Conservation (phyloP, 2,888 invertebrate species). For the Tuberolachnus salignus region DNA sequence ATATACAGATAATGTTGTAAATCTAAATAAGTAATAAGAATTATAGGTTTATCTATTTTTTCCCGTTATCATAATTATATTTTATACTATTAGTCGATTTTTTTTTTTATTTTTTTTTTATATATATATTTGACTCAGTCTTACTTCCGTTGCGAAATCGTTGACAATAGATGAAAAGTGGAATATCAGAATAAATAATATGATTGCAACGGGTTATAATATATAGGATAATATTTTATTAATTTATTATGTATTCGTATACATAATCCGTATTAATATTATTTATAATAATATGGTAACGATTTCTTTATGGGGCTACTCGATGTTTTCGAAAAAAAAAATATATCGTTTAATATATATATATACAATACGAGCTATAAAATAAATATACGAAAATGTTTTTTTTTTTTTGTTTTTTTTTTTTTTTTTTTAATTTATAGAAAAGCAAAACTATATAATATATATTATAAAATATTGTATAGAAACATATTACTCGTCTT, state of each 20-base stretch:
- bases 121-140: slow-evolving; percentile 14
- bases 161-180: background rate
- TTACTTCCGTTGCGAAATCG: background rate
- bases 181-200: background rate
- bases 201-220: background rate
- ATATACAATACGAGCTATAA: too few species aligned
- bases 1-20: too few species aligned
- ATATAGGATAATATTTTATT: slow-evolving; percentile 7
- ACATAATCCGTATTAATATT: background rate
- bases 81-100: background rate
- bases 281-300: background rate
- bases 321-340: background rate
- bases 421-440: too few species aligned
- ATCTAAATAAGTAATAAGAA: too few species aligned
- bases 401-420: too few species aligned
- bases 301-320: background rate
- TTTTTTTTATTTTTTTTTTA: background rate
- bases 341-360: background rate
- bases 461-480: too few species aligned
- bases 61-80: too few species aligned
- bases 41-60: too few species aligned
- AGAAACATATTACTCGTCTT: too few species aligned
- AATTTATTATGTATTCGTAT: background rate
- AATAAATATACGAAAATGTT: too few species aligned
- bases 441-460: too few species aligned